Base-by-base conservation (phyloP, 2,797 vertebrate genomes). In the Melanogrammus aeglefinus region DNA sequence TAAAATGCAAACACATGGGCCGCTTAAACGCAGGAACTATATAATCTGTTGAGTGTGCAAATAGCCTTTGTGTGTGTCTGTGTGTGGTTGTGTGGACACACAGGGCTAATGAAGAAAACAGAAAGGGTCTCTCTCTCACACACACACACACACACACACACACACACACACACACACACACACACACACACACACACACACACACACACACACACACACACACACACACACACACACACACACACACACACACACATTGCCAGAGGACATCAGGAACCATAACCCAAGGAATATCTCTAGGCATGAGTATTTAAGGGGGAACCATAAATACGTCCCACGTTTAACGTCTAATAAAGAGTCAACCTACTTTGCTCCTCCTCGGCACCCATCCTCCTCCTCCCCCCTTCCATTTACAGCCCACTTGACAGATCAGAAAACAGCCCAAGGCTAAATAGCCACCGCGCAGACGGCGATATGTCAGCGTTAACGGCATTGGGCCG, bases 1-100 rank as follows among this genome's bases (percentile, higher is more conserved):
- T 94, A 93, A 94, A 95, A 94, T 81, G 86, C 92, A 93, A 95
- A 94, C 94, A 95, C 91, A 93, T 95, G 94, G 90, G 90, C 87
- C 81, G 86, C 88, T 91, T 92, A 91, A 93, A 92, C 8, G 83
- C 93, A 92, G 92, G 90, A 93, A 93, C 91, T 89, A 72, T 88
- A 83, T 91, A 90, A 91, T 91, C 90, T 92, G 83, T 77, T 57
- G 78, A 12, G 77, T 75, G 89, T 81, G 86, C 85, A 79, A 81
- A 78, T 78, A 63, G 82, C 73, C 78, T 81, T 80, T 83, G 79
- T 81, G 80, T 78, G 71, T 77, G 76, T 80, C 77, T 86, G 69
- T 74, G 79, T 86, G 83, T 76, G 77, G 31, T 21, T 79, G 83
- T 86, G 76, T 72, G 75, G 51, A 80, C 10, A 69, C 21, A 83